phyloP scores from a whole-genome alignment of 2,888 invertebrate genomes.

The Netelia melanura region DNA sequence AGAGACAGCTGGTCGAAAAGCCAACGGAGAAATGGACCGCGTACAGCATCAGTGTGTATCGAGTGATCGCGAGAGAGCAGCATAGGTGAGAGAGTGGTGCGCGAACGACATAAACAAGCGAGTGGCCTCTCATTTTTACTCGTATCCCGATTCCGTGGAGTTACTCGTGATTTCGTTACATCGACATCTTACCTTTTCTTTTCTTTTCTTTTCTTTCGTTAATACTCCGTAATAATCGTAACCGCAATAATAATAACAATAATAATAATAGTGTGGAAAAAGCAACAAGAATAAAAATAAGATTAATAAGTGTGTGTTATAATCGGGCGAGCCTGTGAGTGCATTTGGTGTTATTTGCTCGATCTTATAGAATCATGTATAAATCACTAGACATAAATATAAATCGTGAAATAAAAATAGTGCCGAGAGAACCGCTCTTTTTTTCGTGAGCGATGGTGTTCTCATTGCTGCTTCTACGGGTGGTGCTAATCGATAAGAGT shows the following conservation, averaged over 20 bases:
- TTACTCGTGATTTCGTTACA: not conserved
- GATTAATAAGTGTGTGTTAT: constrained; percentile 9
- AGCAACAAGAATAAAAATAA: constrained; percentile 26
- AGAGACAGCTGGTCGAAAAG: constrained; percentile 43
- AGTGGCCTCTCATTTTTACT: constrained; percentile 3
- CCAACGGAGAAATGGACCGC: constrained; percentile 45
- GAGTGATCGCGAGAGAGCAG: constrained; percentile 53
- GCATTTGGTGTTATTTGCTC: not conserved
- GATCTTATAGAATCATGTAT: not conserved
- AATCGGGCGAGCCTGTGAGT: constrained; percentile 27
- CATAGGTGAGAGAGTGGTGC: constrained; percentile 28
- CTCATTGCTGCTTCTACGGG: constrained; percentile 29
- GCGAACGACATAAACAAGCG: not conserved
- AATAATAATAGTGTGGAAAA: constrained; percentile 25
- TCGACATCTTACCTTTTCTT: not conserved
- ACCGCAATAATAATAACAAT: not conserved
- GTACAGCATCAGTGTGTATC: constrained; percentile 57
- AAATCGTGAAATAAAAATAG: constrained; percentile 10
- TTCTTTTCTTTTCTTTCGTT: not conserved
- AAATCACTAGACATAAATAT: not conserved
- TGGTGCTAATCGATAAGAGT: constrained; percentile 64
- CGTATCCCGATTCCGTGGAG: not conserved
- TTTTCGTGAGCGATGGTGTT: constrained; percentile 48
- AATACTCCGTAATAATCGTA: not conserved
- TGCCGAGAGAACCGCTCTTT: not conserved